These are phyloP conservation scores for Pseudomyrmex flavicornis DNA, from an alignment of 1,140 invertebrate species.

Conservation along the genomic window DNA sequence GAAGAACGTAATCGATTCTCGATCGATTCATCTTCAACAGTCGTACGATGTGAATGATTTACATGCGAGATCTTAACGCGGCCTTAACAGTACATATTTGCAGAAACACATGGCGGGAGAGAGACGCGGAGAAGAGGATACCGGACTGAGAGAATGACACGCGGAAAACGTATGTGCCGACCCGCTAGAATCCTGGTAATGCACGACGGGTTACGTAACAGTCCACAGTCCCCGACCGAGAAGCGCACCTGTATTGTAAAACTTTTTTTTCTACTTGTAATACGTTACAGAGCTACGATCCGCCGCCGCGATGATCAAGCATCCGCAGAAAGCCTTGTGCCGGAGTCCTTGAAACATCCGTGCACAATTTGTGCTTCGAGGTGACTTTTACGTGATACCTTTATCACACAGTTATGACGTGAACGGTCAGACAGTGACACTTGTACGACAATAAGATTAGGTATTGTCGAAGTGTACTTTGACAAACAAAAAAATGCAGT, in stretches of 20 bases:
- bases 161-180: conserved; percentile 41
- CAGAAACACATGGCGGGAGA: conserved; percentile 19
- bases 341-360: conserved; percentile 51
- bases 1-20: not conserved
- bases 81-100: conserved; percentile 14
- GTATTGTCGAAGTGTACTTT: not conserved
- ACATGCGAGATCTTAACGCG: not conserved
- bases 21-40: not conserved
- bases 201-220: conserved; percentile 70
- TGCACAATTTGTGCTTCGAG: not conserved
- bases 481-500: not conserved
- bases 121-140: not conserved
- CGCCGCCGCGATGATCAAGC: conserved; percentile 14
- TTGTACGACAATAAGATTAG: conserved; percentile 26
- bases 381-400: not conserved
- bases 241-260: conserved; percentile 69
- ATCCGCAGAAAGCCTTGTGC: conserved; percentile 26
- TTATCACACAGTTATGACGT: conserved; percentile 5
- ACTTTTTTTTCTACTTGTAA: conserved; percentile 55
- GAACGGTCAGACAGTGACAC: conserved; percentile 13
- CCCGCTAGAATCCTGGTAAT: conserved; percentile 28
- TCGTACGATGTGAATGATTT: not conserved
- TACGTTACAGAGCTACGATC: conserved; percentile 7
- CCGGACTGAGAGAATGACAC: conserved; percentile 7
- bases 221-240: conserved; percentile 62